phyloP scores from a whole-genome alignment of 2,888 invertebrate species.

The Teinopalpus imperialis region DNA sequence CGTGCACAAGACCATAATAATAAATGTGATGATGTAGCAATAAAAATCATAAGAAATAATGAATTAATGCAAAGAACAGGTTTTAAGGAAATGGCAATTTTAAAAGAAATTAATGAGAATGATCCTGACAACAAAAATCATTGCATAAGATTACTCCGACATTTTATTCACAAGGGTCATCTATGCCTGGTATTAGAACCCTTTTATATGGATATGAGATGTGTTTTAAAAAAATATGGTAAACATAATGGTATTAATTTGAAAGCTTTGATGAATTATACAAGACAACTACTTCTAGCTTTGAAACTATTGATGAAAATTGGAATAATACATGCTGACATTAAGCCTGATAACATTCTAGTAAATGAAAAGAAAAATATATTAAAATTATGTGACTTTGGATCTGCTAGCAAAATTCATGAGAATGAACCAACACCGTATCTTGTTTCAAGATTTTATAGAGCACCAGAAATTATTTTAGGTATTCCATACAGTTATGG shows the following conservation, averaged over 20 bases:
- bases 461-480: conserved; percentile 99
- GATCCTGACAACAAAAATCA: conserved; percentile 98
- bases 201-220: conserved; percentile 94
- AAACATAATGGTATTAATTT: conserved; percentile 96
- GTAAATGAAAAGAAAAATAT: conserved; percentile 98
- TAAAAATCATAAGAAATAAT: conserved; percentile 99
- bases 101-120: conserved; percentile 95
- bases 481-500: conserved; percentile 97
- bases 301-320: conserved; percentile 96
- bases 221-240: conserved; percentile 98
- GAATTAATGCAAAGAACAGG: conserved; percentile 99
- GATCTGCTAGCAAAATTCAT: conserved; percentile 95
- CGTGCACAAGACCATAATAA: conserved; percentile 93
- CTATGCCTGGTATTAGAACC: conserved; percentile 99
- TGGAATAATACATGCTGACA: conserved; percentile 98
- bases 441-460: conserved; percentile 98
- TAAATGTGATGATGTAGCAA: conserved; percentile 94
- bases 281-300: conserved; percentile 95
- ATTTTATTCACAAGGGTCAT: conserved; percentile 99
- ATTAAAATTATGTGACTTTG: conserved; percentile 99
- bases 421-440: conserved; percentile 99
- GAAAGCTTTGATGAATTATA: conserved; percentile 97
- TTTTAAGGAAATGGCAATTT: conserved; percentile 94
- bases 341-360: conserved; percentile 99
- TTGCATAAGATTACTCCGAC: conserved; percentile 91